These are phyloP conservation scores for Mallotus villosus DNA, from an alignment of 2,797 vertebrate genomes.

Conservation along the genomic window DNA sequence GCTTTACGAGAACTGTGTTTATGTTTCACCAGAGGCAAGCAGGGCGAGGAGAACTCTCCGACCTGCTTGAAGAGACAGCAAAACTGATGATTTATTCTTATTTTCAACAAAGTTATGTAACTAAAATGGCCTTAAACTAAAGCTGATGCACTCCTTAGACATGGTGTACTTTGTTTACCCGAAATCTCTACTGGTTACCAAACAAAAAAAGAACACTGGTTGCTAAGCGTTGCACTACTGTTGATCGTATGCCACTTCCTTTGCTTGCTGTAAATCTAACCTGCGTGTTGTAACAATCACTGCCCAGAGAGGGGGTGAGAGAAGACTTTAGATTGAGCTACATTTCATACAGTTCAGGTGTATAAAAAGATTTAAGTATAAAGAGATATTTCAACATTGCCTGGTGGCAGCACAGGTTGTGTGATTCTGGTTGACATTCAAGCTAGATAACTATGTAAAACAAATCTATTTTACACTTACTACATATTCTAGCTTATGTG, in stretches of 20 bases:
- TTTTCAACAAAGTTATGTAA: conserved; percentile 13
- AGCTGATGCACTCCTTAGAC: conserved; percentile 21
- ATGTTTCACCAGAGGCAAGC: conserved; percentile 33
- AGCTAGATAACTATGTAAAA: neutral
- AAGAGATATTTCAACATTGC: neutral
- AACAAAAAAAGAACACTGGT: conserved; percentile 4
- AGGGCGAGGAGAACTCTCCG: conserved; percentile 40
- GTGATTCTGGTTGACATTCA: neutral
- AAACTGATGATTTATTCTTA: conserved; percentile 2
- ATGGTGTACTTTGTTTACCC: conserved; percentile 37
- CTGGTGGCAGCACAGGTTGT: neutral
- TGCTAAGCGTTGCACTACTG: conserved; percentile 15
- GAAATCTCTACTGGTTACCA: conserved; percentile 16
- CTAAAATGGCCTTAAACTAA: conserved; percentile 37
- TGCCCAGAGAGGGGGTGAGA: conserved; percentile 5
- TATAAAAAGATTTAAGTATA: neutral
- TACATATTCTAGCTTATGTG: neutral
- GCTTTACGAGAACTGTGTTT: conserved; percentile 10
- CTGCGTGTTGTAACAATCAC: conserved; percentile 19
- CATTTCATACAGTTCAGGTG: neutral
- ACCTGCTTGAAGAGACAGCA: conserved; percentile 9
- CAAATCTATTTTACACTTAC: no score
- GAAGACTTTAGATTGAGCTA: neutral
- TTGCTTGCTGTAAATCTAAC: conserved; percentile 23
- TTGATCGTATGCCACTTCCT: conserved; percentile 15